phyloP scores from a whole-genome alignment of 2,888 invertebrate species.

The Netelia fuscicornis region DNA sequence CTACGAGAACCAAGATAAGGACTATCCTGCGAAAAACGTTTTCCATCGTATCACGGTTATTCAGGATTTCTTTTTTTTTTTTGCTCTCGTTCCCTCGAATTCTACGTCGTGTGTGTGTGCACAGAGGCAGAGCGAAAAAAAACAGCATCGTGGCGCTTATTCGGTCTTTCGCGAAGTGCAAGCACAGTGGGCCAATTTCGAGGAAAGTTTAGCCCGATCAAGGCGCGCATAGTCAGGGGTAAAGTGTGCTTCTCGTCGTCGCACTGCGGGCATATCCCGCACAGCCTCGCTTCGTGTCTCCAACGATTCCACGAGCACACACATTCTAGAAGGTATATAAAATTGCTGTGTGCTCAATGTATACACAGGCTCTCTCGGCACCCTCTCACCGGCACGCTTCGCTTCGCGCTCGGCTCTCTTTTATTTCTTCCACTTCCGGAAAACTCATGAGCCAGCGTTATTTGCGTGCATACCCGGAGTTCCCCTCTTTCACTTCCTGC shows the following conservation, averaged over 20 bases:
- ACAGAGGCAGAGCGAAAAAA: conserved; percentile 2
- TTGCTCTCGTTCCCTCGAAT: conserved; percentile 11
- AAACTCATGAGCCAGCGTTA: conserved; percentile 45
- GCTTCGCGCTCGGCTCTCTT: conserved; percentile 6
- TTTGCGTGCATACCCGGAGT: conserved; percentile 27
- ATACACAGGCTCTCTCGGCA: conserved; percentile 12
- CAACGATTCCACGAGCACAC: neutral
- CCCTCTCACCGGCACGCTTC: neutral
- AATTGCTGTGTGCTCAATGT: conserved; percentile 18
- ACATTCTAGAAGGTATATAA: neutral
- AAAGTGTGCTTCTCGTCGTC: conserved; percentile 53
- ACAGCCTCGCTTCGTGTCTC: neutral
- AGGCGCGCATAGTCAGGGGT: conserved; percentile 8
- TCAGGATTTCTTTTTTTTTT: conserved; percentile 7
- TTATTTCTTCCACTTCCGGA: conserved; percentile 51
- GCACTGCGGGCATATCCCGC: conserved; percentile 50
- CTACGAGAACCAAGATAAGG: neutral
- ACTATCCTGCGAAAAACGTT: conserved; percentile 7
- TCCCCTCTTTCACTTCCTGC: neutral
- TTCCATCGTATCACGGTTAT: neutral
- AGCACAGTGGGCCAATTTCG: conserved; percentile 32
- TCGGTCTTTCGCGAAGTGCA: conserved; percentile 34
- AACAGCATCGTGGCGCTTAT: neutral
- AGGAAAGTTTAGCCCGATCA: conserved; percentile 36
- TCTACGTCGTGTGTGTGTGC: neutral